Evolutionary conservation across 30 jellyfish, hydroid and myxozoan species (phyloP).

Genomic region (Aurelia sp.): DNA sequence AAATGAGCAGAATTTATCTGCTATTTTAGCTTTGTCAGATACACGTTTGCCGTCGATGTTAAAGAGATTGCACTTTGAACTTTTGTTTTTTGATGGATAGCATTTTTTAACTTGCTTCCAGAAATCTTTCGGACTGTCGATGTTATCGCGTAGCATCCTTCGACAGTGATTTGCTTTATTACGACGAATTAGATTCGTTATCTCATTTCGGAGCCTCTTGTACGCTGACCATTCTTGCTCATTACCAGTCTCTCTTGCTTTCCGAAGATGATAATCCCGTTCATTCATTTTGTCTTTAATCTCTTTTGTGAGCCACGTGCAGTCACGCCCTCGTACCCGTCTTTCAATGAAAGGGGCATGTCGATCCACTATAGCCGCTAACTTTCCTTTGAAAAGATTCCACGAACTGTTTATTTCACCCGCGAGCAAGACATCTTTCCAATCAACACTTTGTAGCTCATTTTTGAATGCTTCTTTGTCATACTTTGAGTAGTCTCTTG

Average conservation of each 20-base stretch:
- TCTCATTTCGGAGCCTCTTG: slow-evolving; percentile 46
- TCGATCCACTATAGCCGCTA: slow-evolving; percentile 24
- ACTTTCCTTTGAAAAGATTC: slow-evolving; percentile 49
- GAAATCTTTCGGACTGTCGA: slow-evolving; percentile 55
- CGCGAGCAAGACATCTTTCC: slow-evolving; percentile 31
- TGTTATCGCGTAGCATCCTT: slow-evolving; percentile 41
- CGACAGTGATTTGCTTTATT: slow-evolving; percentile 70
- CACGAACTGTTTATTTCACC: slow-evolving; percentile 56
- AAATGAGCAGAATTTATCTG: slow-evolving; percentile 43
- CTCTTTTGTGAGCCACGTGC: slow-evolving; percentile 68
- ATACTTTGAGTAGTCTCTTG: slow-evolving; percentile 67
- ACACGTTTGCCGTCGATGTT: slow-evolving; percentile 38
- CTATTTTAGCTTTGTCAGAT: slow-evolving; percentile 55
- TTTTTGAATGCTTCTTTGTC: slow-evolving; percentile 65
- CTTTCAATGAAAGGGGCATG: slow-evolving; percentile 37
- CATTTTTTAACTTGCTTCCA: slow-evolving; percentile 61
- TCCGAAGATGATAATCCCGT: slow-evolving; percentile 59
- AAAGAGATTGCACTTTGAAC: slow-evolving; percentile 32
- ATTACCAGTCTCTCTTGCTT: slow-evolving; percentile 36
- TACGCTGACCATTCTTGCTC: slow-evolving; percentile 10
- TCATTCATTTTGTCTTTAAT: slow-evolving; percentile 41
- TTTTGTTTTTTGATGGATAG: slow-evolving; percentile 55
- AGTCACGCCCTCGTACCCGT: slow-evolving; percentile 55
- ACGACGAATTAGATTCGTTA: slow-evolving; percentile 61
- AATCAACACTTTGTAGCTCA: slow-evolving; percentile 59